A percentile compares a stretch with the other conserved stretches of the same genome.
phyloP scores from a whole-genome alignment of 2,888 invertebrate species.

The Lasioglossum zephyrum region DNA sequence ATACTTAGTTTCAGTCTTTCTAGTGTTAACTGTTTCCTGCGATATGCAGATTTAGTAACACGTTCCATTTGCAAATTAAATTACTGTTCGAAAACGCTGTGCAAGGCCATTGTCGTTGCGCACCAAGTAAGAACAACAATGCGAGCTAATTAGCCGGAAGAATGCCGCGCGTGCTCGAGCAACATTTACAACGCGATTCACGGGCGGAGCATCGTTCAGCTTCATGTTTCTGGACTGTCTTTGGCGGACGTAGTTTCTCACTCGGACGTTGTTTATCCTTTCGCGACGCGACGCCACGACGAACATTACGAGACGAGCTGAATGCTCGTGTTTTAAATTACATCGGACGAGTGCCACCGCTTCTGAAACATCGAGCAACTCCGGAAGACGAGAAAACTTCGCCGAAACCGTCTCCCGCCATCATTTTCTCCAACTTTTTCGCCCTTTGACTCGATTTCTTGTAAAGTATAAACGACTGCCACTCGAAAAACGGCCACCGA shows the following conservation, averaged over 20 bases:
- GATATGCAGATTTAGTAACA: background rate
- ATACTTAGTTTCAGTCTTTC: too few species aligned
- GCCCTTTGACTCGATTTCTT: background rate
- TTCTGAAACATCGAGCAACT: background rate
- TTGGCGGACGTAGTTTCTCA: background rate
- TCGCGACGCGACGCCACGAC: background rate
- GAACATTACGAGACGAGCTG: background rate
- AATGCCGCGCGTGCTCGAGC: conserved; percentile 1
- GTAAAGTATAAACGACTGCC: background rate
- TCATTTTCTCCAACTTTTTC: background rate
- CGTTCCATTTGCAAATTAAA: background rate
- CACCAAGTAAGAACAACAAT: background rate
- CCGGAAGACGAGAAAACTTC: background rate
- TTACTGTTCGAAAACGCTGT: background rate
- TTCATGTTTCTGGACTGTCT: background rate
- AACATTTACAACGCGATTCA: conserved; percentile 18
- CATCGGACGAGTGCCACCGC: background rate
- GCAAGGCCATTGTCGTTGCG: background rate
- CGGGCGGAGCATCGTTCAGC: background rate
- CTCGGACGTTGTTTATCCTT: background rate
- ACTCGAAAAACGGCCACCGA: background rate
- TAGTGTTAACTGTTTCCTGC: too few species aligned
- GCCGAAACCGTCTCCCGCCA: background rate
- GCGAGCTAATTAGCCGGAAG: background rate
- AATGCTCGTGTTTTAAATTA: conserved; percentile 1